phyloP scores from a whole-genome alignment of 2,797 vertebrate species.

The Todus mexicanus region DNA sequence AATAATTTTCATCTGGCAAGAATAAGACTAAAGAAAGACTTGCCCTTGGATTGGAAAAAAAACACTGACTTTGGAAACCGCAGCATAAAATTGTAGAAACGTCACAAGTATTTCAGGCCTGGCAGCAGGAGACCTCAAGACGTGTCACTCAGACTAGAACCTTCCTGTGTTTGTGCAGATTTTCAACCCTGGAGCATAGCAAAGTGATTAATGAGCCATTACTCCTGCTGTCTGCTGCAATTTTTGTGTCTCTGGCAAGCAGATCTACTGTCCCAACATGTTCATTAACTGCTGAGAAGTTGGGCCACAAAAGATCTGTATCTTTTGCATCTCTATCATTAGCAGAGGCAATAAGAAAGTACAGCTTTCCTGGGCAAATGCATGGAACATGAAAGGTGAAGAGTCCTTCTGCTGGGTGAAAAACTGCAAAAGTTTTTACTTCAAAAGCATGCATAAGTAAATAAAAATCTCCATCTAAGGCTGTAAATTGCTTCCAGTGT shows the following conservation, averaged over 20 bases:
- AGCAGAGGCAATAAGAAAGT: neutral
- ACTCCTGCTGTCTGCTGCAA: neutral
- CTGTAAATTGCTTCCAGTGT: neutral
- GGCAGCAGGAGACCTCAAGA: neutral
- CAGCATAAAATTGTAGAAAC: neutral
- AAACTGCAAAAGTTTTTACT: neutral
- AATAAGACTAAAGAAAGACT: neutral
- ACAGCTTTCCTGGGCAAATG: neutral
- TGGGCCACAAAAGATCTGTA: neutral
- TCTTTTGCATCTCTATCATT: neutral
- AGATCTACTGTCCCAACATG: neutral
- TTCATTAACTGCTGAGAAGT: neutral
- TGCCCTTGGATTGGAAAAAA: slow-evolving; percentile 12
- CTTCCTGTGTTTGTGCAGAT: neutral
- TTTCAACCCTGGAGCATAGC: neutral
- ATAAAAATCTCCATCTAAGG: slow-evolving; percentile 45
- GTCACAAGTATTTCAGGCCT: neutral
- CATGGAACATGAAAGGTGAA: neutral
- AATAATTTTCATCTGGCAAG: slow-evolving; percentile 3
- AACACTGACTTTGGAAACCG: neutral
- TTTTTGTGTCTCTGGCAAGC: neutral
- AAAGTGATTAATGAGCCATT: neutral
- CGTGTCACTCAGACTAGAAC: neutral
- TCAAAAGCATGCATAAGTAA: neutral
- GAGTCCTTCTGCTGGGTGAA: neutral